Evolutionary conservation across 2,888 invertebrate species (phyloP).

Genomic region (Spicauda simplicius): DNA sequence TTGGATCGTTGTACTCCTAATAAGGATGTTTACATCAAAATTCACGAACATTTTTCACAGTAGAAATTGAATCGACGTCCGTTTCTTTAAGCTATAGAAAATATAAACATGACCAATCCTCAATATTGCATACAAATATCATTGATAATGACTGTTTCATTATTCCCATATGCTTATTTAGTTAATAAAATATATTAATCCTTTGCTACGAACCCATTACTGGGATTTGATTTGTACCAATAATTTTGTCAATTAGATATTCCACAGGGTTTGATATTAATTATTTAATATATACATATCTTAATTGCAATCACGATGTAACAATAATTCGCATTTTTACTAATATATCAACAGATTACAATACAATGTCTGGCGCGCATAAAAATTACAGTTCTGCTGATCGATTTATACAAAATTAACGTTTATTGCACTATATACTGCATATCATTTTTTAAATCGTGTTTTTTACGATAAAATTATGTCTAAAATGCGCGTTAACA

Average conservation of each 20-base stretch:
- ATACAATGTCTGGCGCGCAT: neutral
- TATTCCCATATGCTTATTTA: conserved; percentile 32
- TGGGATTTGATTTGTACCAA: conserved; percentile 72
- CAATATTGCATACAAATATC: conserved; percentile 33
- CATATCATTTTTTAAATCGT: neutral
- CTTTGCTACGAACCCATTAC: conserved; percentile 54
- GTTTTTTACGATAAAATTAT: neutral
- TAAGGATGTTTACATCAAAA: neutral
- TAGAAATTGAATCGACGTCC: conserved; percentile 12
- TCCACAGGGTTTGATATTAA: conserved; percentile 77
- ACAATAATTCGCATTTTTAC: neutral
- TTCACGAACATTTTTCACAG: conserved; percentile 1
- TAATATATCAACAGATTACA: neutral
- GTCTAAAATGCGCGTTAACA: neutral
- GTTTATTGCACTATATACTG: neutral
- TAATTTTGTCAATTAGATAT: conserved; percentile 79
- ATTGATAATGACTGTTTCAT: conserved; percentile 28
- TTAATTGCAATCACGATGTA: conserved; percentile 50
- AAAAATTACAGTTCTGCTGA: neutral
- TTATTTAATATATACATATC: conserved; percentile 69
- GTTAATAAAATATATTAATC: conserved; percentile 39
- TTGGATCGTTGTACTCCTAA: neutral
- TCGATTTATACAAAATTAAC: neutral
- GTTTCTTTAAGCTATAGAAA: conserved; percentile 31
- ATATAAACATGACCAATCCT: conserved; percentile 31